A percentile compares a stretch with the other conserved stretches of the same genome.
phyloP scores from a whole-genome alignment of 2,888 invertebrate genomes.

The Meloe dianella region DNA sequence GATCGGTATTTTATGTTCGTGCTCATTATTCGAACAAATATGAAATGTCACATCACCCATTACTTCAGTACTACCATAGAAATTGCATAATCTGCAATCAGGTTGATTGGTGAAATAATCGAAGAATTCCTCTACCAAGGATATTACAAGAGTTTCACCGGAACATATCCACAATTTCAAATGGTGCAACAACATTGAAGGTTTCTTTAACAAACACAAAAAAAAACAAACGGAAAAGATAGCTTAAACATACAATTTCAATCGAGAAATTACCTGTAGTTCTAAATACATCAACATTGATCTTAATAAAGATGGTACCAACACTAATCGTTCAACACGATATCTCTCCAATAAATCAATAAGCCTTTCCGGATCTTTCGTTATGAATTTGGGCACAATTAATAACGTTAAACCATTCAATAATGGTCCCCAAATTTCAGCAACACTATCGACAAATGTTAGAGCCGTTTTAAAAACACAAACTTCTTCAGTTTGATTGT shows the following conservation, averaged over 20 bases:
- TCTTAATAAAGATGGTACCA: conserved; percentile 83
- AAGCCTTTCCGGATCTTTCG: conserved; percentile 79
- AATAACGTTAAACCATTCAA: conserved; percentile 74
- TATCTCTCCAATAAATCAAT: conserved; percentile 72
- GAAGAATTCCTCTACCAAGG: conserved; percentile 78
- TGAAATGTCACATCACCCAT: conserved; percentile 90
- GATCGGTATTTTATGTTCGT: conserved; percentile 79
- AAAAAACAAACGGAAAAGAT: no score
- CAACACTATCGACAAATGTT: conserved; percentile 89
- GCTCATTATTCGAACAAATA: conserved; percentile 66
- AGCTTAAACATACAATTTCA: no score
- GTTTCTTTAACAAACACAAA: neutral
- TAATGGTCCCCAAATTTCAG: conserved; percentile 87
- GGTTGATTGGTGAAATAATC: conserved; percentile 70
- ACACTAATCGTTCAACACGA: conserved; percentile 80
- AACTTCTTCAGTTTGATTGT: conserved; percentile 67
- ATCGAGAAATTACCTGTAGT: conserved; percentile 65
- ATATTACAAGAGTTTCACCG: conserved; percentile 78
- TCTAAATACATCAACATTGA: conserved; percentile 78
- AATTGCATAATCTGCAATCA: conserved; percentile 75
- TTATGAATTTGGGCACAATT: conserved; percentile 74
- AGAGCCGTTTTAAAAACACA: conserved; percentile 90
- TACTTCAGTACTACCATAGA: conserved; percentile 90
- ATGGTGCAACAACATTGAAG: conserved; percentile 56
- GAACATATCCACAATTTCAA: conserved; percentile 86